Evolutionary conservation across 1,140 invertebrate species (phyloP).

Genomic region (Leptopilina clavipes): DNA sequence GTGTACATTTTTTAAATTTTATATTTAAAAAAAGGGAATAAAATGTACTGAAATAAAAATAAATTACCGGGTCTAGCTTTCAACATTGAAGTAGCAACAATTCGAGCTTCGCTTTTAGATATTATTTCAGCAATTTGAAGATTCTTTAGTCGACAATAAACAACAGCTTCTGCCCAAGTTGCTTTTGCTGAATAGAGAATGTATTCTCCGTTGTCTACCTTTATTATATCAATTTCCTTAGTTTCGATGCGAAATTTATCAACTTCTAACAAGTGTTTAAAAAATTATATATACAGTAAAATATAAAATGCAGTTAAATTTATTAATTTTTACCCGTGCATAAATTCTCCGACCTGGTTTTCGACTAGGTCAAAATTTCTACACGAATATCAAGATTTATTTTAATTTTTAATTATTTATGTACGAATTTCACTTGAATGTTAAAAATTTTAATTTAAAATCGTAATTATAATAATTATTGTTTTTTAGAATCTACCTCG

Average conservation of each 20-base stretch:
- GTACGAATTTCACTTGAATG: too few species aligned
- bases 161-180: conserved; percentile 51
- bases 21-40: too few species aligned
- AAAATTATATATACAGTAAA: conserved; percentile 25
- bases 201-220: conserved; percentile 45
- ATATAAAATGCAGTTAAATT: too few species aligned
- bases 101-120: conserved; percentile 41
- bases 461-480: not conserved
- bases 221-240: conserved; percentile 18
- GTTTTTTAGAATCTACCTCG: conserved; percentile 39
- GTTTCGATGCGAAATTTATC: conserved; percentile 23
- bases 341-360: too few species aligned
- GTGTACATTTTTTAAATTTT: too few species aligned
- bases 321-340: too few species aligned
- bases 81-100: conserved; percentile 46
- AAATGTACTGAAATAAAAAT: too few species aligned
- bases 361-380: too few species aligned
- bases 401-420: too few species aligned
- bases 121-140: conserved; percentile 54
- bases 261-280: conserved; percentile 17
- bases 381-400: too few species aligned
- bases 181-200: conserved; percentile 44
- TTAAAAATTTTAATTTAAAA: too few species aligned
- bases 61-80: conserved; percentile 49
- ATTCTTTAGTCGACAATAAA: conserved; percentile 45